Conservation (phyloP, 2,113 vertebrate genomes). For the Leptocoma aspasia region DNA sequence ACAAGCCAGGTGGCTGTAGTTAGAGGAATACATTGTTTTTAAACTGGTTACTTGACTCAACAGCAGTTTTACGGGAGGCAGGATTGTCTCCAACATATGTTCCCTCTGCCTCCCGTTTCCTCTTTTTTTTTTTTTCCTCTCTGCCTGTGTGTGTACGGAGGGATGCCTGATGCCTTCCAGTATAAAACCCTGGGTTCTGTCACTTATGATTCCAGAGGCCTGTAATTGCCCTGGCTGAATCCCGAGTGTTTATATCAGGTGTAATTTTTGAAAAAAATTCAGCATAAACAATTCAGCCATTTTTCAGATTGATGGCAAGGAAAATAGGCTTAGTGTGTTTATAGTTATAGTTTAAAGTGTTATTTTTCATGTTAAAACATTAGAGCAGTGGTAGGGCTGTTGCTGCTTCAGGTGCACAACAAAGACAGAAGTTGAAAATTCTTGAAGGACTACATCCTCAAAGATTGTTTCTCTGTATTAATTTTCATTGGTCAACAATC, state of each 20-base stretch:
- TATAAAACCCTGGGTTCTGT: not conserved
- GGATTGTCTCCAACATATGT: conserved; percentile 62
- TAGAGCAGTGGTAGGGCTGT: not conserved
- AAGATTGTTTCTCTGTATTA: not conserved
- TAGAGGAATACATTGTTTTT: conserved; percentile 63
- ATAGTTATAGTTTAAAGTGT: not conserved
- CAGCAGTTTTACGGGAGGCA: conserved; percentile 39
- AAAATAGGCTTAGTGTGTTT: not conserved
- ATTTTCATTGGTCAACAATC: not conserved
- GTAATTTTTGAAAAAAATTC: not conserved
- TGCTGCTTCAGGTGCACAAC: not conserved
- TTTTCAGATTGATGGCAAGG: not conserved
- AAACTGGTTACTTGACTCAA: conserved; percentile 68
- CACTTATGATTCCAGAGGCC: not conserved
- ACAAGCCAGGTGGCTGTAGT: conserved; percentile 80
- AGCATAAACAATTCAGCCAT: not conserved
- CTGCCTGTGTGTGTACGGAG: accelerated
- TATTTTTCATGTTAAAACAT: not conserved
- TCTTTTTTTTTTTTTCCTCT: not conserved
- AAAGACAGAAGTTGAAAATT: not conserved
- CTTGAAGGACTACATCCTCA: not conserved
- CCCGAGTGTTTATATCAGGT: not conserved
- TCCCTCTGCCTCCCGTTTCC: not conserved
- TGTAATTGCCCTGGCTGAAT: not conserved
- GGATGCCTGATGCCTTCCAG: not conserved